Conservation (phyloP, 2,113 vertebrate species). For the Numenius arquata region DNA sequence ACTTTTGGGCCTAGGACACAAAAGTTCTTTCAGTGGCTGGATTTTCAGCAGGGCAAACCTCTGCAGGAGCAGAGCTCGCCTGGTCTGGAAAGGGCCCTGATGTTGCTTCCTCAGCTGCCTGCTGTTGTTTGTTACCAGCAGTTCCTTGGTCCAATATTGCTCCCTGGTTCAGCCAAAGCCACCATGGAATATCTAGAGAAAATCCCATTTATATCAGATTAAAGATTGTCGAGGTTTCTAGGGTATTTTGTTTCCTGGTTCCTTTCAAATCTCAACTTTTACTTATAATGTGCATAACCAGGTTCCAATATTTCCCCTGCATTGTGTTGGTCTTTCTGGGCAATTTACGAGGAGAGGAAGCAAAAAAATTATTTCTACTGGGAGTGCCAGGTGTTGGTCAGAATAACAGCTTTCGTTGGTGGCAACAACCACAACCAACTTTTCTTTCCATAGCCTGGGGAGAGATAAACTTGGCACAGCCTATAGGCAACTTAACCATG, state of each 20-base stretch:
- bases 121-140: background rate
- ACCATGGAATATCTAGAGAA: background rate
- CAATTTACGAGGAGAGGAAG: background rate
- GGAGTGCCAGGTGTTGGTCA: background rate
- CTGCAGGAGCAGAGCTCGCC: background rate
- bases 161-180: background rate
- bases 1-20: background rate
- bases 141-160: background rate
- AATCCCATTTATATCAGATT: background rate
- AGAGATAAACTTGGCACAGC: background rate
- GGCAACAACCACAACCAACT: background rate
- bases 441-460: background rate
- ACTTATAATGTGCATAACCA: rapidly evolving
- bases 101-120: background rate
- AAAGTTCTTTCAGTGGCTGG: background rate
- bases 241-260: background rate
- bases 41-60: background rate
- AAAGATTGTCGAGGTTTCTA: background rate
- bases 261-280: background rate
- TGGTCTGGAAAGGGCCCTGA: background rate
- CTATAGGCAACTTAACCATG: background rate
- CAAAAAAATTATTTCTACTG: background rate
- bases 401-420: background rate
- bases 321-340: background rate
- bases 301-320: background rate